These are phyloP conservation scores for Prunella strophiata DNA, from an alignment of 2,797 vertebrate genomes.

Conservation along the genomic window DNA sequence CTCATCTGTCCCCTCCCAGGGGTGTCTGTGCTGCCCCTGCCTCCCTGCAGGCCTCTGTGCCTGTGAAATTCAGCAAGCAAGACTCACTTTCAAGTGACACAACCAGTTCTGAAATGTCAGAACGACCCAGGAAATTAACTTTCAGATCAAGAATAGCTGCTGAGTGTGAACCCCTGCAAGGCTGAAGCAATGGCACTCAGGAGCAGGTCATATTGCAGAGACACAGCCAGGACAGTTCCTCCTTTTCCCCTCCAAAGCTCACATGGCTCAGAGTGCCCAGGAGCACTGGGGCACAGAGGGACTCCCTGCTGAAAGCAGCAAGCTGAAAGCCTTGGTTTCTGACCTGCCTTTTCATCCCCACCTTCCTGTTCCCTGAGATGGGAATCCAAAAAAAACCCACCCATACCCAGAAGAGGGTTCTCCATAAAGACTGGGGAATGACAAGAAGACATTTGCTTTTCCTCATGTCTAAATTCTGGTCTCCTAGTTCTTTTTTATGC, in stretches of 20 bases:
- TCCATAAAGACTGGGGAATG: neutral
- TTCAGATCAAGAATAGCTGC: neutral
- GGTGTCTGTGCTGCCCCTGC: neutral
- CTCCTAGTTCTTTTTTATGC: neutral
- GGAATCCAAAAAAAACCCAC: neutral
- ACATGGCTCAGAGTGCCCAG: neutral
- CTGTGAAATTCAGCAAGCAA: neutral
- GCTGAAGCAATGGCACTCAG: neutral
- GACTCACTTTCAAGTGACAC: neutral
- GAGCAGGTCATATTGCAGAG: neutral
- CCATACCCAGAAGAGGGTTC: neutral
- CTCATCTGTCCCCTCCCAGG: neutral
- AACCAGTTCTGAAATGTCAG: neutral
- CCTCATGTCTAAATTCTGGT: neutral
- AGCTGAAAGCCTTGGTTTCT: neutral
- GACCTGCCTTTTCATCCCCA: neutral
- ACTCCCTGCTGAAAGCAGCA: neutral
- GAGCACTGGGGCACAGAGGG: neutral
- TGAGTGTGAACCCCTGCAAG: neutral
- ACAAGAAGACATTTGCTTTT: neutral
- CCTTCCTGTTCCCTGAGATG: neutral
- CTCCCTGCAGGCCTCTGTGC: neutral
- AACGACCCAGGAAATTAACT: neutral
- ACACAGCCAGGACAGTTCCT: neutral
- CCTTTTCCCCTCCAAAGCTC: neutral